phyloP scores from a whole-genome alignment of 2,797 vertebrate species.

The Oreochromis mossambicus region DNA sequence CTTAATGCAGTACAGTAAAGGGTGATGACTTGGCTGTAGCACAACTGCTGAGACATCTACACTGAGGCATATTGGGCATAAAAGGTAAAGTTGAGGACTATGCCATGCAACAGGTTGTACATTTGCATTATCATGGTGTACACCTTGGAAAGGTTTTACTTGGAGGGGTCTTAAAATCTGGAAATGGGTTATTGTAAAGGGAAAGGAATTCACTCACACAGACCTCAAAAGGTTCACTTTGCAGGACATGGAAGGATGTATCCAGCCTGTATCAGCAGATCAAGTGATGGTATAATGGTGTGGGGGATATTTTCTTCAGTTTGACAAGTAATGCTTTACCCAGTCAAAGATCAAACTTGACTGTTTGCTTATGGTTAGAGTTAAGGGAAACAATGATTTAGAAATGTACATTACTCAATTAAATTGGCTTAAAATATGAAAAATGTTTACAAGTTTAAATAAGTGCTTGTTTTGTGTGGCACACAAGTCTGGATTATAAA shows the following conservation, averaged over 20 bases:
- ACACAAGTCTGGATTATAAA: background rate
- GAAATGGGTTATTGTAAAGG: background rate
- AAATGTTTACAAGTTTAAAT: background rate
- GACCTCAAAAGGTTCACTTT: rapidly evolving
- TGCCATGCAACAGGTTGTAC: background rate
- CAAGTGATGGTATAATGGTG: background rate
- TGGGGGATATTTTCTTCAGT: background rate
- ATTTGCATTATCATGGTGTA: background rate
- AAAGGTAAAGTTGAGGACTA: background rate
- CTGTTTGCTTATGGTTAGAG: background rate
- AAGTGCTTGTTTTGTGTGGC: background rate
- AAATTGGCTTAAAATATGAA: background rate
- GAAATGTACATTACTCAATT: background rate
- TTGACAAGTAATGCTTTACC: background rate
- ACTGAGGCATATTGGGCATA: background rate
- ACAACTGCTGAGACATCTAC: background rate
- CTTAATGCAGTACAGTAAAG: background rate
- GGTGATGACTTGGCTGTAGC: background rate
- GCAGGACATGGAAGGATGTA: background rate
- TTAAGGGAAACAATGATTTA: background rate
- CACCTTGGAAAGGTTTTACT: background rate
- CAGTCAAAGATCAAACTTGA: background rate
- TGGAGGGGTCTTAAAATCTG: background rate
- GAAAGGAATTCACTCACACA: background rate
- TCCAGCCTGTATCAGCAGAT: background rate